phyloP scores from a whole-genome alignment of 2,113 vertebrate species.

The Leptocoma aspasia region DNA sequence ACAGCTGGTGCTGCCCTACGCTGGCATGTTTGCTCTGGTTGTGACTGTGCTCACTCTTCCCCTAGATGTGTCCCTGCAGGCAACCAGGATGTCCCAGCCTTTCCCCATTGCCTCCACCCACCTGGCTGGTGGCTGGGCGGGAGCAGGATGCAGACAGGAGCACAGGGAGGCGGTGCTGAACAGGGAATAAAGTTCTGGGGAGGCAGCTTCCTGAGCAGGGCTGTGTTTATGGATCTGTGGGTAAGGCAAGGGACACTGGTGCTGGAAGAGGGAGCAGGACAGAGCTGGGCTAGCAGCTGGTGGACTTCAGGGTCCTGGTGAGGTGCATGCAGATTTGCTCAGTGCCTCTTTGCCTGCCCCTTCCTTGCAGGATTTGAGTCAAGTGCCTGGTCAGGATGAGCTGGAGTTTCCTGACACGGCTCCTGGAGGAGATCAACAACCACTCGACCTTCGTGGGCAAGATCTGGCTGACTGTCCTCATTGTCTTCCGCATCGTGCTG shows the following conservation, averaged over 20 bases:
- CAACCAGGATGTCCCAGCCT: not conserved
- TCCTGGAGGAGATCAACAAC: slow-evolving; percentile 91
- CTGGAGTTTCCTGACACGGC: slow-evolving; percentile 87
- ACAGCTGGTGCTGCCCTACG: not conserved
- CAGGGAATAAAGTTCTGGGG: not conserved
- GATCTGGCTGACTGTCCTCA: slow-evolving; percentile 86
- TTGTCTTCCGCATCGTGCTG: slow-evolving; percentile 88
- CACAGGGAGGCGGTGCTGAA: not conserved
- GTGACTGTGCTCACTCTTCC: not conserved
- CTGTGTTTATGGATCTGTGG: not conserved
- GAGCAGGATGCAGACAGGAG: not conserved
- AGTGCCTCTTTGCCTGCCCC: not conserved
- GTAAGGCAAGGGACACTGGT: not conserved
- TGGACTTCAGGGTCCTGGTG: rapidly evolving
- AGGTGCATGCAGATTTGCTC: rapidly evolving
- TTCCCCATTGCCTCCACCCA: not conserved
- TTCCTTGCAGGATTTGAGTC: not conserved
- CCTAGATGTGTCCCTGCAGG: not conserved
- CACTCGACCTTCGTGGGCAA: slow-evolving; percentile 92
- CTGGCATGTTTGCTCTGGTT: not conserved
- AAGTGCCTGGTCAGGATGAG: slow-evolving; percentile 79
- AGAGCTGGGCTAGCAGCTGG: not conserved
- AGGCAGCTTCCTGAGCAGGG: not conserved
- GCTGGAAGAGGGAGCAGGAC: not conserved
- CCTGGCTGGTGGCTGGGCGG: rapidly evolving